Conservation (phyloP, 2,888 invertebrate genomes). For the Capitulum mitella region DNA sequence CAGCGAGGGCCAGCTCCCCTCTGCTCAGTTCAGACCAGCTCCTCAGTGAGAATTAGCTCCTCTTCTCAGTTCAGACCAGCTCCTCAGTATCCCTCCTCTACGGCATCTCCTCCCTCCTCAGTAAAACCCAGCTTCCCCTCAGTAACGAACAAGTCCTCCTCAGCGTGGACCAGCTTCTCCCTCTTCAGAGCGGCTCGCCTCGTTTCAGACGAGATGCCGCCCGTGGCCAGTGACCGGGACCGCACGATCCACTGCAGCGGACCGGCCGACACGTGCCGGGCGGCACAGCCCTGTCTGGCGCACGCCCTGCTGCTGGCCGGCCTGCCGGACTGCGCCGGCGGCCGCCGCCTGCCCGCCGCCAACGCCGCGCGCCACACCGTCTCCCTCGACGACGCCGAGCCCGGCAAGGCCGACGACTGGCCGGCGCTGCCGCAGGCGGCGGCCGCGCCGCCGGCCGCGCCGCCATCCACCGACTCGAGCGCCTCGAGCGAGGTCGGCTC, state of each 20-base stretch:
- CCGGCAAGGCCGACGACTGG: not conserved
- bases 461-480: not conserved
- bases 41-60: too few species aligned
- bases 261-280: not conserved
- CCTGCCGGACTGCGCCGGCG: not conserved
- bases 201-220: not conserved
- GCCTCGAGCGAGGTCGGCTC: not conserved
- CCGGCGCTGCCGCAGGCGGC: too few species aligned
- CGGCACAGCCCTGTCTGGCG: not conserved
- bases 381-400: not conserved
- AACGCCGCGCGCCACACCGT: not conserved
- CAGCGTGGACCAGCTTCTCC: too few species aligned
- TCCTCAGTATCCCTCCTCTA: too few species aligned
- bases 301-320: conserved; percentile 9
- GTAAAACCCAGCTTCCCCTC: too few species aligned
- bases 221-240: not conserved
- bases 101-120: too few species aligned
- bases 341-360: not conserved
- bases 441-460: not conserved
- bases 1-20: too few species aligned
- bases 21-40: too few species aligned
- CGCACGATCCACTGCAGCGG: not conserved
- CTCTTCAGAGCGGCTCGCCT: not conserved
- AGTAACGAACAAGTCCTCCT: too few species aligned
- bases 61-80: too few species aligned